These are phyloP conservation scores for Tetramorium parvispinum DNA, from an alignment of 1,140 invertebrate species.

Conservation along the genomic window DNA sequence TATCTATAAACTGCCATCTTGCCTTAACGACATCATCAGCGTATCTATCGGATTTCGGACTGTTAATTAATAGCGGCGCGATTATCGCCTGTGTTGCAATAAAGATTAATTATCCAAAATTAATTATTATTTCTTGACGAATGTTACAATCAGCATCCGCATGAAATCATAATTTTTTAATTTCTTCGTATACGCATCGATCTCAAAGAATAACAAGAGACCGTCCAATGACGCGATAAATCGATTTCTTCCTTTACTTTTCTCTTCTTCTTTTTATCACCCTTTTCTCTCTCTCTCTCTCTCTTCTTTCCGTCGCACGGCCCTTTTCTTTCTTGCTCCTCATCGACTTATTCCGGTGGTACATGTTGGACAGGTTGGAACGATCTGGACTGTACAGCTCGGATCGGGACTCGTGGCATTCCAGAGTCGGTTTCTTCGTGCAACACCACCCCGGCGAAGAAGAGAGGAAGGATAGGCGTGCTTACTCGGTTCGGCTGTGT, in stretches of 20 bases:
- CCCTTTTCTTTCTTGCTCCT: slow-evolving; percentile 60
- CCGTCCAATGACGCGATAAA: slow-evolving; percentile 73
- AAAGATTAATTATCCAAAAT: slow-evolving; percentile 8
- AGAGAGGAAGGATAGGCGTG: slow-evolving; percentile 38
- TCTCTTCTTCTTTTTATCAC: slow-evolving; percentile 47
- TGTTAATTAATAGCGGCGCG: slow-evolving; percentile 4
- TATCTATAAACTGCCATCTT: slow-evolving; percentile 42
- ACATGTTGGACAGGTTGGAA: slow-evolving; percentile 80
- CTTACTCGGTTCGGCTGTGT: slow-evolving; percentile 65
- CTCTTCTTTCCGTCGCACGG: slow-evolving; percentile 58
- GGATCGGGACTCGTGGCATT: slow-evolving; percentile 79
- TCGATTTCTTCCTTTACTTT: slow-evolving; percentile 70
- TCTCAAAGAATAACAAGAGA: neutral
- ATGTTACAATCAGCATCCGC: neutral
- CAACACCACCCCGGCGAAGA: slow-evolving; percentile 70
- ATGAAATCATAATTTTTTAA: slow-evolving; percentile 47
- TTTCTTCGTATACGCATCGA: slow-evolving; percentile 45
- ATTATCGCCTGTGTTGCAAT: neutral
- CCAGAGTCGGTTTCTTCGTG: slow-evolving; percentile 79
- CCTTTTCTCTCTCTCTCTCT: slow-evolving; percentile 61
- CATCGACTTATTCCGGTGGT: slow-evolving; percentile 60
- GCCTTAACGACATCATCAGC: neutral
- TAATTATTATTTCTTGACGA: neutral
- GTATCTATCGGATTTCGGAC: neutral
- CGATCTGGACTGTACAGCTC: slow-evolving; percentile 73